A percentile compares a stretch with the other conserved stretches of the same genome.
These are phyloP conservation scores for Ochropleura leucogaster DNA, from an alignment of 2,888 invertebrate genomes.

Conservation along the genomic window DNA sequence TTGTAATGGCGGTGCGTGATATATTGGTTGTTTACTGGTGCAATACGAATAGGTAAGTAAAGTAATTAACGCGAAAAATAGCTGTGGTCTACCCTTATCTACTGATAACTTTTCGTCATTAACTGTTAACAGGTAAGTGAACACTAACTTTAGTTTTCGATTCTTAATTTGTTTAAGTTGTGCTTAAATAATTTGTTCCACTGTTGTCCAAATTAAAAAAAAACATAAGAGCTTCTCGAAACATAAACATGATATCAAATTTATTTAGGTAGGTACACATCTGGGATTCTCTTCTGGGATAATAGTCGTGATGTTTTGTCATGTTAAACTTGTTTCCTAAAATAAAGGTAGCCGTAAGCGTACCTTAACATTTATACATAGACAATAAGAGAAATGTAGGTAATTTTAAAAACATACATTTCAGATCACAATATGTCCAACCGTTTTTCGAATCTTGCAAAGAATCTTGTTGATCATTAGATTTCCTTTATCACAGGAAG, in stretches of 20 bases:
- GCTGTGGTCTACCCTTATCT: neutral
- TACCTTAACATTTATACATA: neutral
- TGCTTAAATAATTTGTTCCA: neutral
- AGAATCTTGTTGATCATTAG: too few relatives aligned
- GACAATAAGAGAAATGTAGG: neutral
- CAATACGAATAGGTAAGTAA: slow-evolving; percentile 24
- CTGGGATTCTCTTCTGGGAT: too few relatives aligned
- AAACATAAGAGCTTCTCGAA: neutral
- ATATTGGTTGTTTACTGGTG: slow-evolving; percentile 68
- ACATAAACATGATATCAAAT: neutral
- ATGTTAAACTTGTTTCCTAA: too few relatives aligned
- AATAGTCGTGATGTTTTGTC: too few relatives aligned
- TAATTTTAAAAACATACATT: neutral
- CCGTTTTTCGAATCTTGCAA: neutral
- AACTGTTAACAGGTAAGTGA: slow-evolving; percentile 11
- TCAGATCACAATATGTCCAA: neutral
- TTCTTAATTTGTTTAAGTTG: neutral
- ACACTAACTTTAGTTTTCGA: neutral
- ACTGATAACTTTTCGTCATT: neutral
- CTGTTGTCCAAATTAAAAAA: neutral
- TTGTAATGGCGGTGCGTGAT: slow-evolving; percentile 77
- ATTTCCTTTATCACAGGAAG: neutral
- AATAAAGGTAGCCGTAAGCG: neutral
- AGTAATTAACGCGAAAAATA: neutral
- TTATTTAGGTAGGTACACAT: too few relatives aligned